Evolutionary conservation across 2,113 vertebrate species (phyloP), one percentile per base, ranked within the genome.

Genomic region (Steatornis caripensis): DNA sequence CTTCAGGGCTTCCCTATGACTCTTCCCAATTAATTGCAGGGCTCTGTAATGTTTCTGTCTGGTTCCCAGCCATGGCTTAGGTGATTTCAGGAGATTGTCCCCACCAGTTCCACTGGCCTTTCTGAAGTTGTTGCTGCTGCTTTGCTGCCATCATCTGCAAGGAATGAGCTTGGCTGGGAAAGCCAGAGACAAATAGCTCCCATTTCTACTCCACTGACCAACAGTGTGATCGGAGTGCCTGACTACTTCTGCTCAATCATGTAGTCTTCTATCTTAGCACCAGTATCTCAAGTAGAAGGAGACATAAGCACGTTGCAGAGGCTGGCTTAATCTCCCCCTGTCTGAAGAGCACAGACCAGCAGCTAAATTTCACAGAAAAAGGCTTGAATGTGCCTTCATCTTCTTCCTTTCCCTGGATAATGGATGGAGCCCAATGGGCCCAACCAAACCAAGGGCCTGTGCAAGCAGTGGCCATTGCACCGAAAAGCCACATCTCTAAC

Each of bases 401-500:
- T 34, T 90, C 34, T 80, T 45, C 16, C 11, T 84, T 91, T 71
- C 12, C 9, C 6, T 53, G 48, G 36, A 2, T 32, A 37, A n/a
- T 11, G 19, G 30, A 24, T 46, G 30, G 30, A 85, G 16, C 26
- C 36, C 53, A 45, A 1, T 15, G 16, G 19, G 11, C 30, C 17
- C 41, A 82, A 3, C 3, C 26, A 79, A 62, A 71, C 24, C 24
- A 36, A 27, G 54, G 5, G 8, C 7, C 22, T 75, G 29, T 36
- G 41, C 22, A 54, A 55, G 12, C 1, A 3, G 8, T 62, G 46
- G 22, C 55, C 0, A 0, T 81, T 55, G 53, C 19, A n/a, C 21
- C 29, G 46, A 49, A 84, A 88, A 83, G 20, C 19, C 15, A 4
- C 20, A 37, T 66, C 32, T 75, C 32, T 82, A 2, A 32, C 1